phyloP scores from a whole-genome alignment of 2,888 invertebrate genomes.

The Melanophora roralis region DNA sequence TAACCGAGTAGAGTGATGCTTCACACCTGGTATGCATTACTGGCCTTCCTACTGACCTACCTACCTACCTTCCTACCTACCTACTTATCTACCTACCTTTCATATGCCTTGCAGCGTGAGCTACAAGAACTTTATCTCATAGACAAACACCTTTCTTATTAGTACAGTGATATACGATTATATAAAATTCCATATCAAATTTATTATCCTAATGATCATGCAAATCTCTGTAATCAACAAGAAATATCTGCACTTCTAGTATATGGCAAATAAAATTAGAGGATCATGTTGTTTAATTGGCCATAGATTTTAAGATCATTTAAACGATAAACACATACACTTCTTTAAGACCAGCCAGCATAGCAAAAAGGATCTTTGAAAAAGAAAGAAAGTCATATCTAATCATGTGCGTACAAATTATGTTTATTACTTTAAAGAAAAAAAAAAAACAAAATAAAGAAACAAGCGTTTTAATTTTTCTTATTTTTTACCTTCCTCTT shows the following conservation, averaged over 20 bases:
- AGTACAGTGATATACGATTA: constrained; percentile 50
- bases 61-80: too few species aligned
- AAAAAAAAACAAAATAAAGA: neutral
- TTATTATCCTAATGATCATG: constrained; percentile 48
- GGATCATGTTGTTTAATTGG: constrained; percentile 60
- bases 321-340: constrained; percentile 37
- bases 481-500: neutral
- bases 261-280: constrained; percentile 49
- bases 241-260: constrained; percentile 31
- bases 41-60: too few species aligned
- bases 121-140: neutral
- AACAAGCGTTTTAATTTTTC: constrained; percentile 34
- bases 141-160: constrained; percentile 37
- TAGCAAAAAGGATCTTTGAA: neutral
- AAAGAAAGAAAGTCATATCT: constrained; percentile 53
- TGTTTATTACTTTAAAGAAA: constrained; percentile 40
- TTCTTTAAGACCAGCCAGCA: constrained; percentile 12
- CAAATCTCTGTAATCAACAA: constrained; percentile 45
- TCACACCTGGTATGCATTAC: too few species aligned
- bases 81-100: neutral
- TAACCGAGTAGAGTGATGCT: too few species aligned
- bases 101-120: neutral
- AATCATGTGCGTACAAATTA: constrained; percentile 60
- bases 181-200: constrained; percentile 57
- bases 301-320: constrained; percentile 59